Percentiles rank a stretch among this genome's conserved stretches.
These are phyloP conservation scores for Nothocercus nigrocapillus DNA, from an alignment of 2,113 vertebrate species.

Conservation along the genomic window DNA sequence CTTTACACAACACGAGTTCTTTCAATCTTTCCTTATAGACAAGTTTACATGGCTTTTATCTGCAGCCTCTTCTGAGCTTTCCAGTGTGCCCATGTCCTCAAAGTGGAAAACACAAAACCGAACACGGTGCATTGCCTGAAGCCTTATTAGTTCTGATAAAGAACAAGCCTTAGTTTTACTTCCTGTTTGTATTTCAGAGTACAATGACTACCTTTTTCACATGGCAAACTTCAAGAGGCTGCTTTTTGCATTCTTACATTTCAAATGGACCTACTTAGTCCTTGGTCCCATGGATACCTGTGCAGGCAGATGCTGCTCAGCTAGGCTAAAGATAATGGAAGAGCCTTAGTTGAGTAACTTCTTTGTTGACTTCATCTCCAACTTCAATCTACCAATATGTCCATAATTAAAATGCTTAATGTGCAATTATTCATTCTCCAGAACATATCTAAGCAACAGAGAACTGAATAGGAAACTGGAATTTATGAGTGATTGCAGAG, in stretches of 20 bases:
- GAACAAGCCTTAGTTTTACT: not conserved
- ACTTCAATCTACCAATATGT: not conserved
- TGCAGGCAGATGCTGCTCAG: not conserved
- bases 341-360: not conserved
- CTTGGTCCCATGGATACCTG: not conserved
- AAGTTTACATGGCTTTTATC: not conserved
- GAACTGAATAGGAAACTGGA: not conserved
- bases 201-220: not conserved
- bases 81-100: not conserved
- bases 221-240: not conserved
- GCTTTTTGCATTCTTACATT: not conserved
- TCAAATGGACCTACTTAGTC: not conserved
- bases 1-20: not conserved
- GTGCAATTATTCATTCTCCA: not conserved
- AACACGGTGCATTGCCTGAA: not conserved
- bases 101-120: not conserved
- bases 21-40: not conserved
- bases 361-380: not conserved
- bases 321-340: not conserved
- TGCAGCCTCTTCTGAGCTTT: not conserved
- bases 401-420: not conserved
- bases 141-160: not conserved
- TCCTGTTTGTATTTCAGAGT: not conserved
- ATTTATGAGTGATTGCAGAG: not conserved
- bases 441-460: not conserved